Percentiles rank a stretch among this genome's conserved stretches.
phyloP scores from a whole-genome alignment of 2,797 vertebrate species.

The Monodelphis domestica region DNA sequence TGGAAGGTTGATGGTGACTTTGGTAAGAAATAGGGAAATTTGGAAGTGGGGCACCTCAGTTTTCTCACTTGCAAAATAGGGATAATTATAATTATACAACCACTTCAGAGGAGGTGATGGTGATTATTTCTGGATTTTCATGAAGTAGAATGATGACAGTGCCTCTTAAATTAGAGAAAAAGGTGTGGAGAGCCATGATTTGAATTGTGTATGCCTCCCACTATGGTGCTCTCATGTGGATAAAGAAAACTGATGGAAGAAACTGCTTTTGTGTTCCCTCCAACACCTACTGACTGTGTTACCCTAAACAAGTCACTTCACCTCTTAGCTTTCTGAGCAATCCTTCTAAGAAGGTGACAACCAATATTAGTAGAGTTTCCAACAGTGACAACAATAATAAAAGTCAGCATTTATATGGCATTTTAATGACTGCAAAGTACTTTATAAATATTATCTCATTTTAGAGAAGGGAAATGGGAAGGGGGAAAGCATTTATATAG shows the following conservation, averaged over 20 bases:
- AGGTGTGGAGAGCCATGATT: neutral
- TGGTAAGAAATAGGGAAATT: neutral
- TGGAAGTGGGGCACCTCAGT: neutral
- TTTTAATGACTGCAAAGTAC: neutral
- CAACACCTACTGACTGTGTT: neutral
- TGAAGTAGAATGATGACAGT: neutral
- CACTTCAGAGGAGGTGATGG: neutral
- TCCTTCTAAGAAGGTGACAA: neutral
- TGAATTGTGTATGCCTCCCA: neutral
- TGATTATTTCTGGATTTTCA: neutral
- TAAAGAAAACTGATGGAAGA: neutral
- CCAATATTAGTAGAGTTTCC: neutral
- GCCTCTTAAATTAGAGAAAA: neutral
- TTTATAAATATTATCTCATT: neutral
- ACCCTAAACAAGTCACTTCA: neutral
- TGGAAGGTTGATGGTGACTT: neutral
- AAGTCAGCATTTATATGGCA: neutral
- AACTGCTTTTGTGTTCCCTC: neutral
- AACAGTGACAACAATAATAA: neutral
- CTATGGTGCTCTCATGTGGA: neutral
- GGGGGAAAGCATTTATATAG: neutral
- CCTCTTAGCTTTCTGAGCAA: neutral
- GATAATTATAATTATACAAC: neutral
- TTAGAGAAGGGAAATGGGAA: neutral
- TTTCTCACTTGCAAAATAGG: neutral